Evolutionary conservation across 2,797 vertebrate species (phyloP), one percentile per base, ranked within the genome.

Genomic region (Tauraco hartlaubi): DNA sequence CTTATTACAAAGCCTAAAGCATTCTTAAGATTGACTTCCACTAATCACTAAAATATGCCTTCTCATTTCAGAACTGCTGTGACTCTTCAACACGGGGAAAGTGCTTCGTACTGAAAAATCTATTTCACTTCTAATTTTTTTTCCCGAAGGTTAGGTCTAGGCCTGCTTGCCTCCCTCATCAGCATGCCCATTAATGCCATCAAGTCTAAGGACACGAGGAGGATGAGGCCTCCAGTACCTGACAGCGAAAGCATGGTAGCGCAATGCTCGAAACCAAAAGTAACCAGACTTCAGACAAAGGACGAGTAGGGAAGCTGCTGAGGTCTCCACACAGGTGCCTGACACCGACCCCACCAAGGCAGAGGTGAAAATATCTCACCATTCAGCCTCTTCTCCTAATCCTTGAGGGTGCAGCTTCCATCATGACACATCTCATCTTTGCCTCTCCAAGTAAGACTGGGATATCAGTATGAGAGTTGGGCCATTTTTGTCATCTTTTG

Each of bases 1-100:
- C 71, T 92, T 62, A 44, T 78, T 81, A 91, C 54, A 61, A 91
- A 88, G 78, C 84, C 86, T 93, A 77, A 94, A 96, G 84, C 78
- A 37, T 74, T 96, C 37, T 95, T 80, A 80, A 90, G 64, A 91
- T 33, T 82, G 84, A 72, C 89, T 94, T 29, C 61, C 84, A 72
- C 62, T 92, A 90, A 94, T 78, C 51, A 81, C 59, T 73, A 59
- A 94, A 86, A 85, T 44, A 72, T n/a, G 49, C 54, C 31, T 91
- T 95, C 88, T 94, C 33, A 39, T 66, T 91, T 91, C 9, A 2
- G 52, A 71, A 33, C 25, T 41, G 29, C 64, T 83, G 17, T 75
- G 68, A 63, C 59, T 88, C 55, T 74, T 75, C 74, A 39, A 29
- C 51, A 31, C 0, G 7, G 55, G 54, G 88, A 85, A 90, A 72